Conservation (phyloP, 2,888 invertebrate genomes). For the Caenorhabditis japonica region DNA sequence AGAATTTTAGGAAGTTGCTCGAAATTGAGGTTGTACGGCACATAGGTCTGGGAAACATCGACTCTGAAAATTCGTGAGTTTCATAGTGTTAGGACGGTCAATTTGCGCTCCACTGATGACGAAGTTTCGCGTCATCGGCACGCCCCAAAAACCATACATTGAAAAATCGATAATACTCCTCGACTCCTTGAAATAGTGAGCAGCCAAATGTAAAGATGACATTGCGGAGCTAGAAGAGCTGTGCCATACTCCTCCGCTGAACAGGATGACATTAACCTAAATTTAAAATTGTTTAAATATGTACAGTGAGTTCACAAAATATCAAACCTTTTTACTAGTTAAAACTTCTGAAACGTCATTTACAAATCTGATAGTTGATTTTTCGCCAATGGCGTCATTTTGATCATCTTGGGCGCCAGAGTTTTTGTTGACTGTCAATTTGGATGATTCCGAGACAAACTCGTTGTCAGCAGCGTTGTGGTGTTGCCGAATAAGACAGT, state of each 20-base stretch:
- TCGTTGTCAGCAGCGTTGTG: constrained; percentile 43
- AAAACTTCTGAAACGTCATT: constrained; percentile 11
- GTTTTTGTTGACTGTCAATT: not conserved
- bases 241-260: constrained; percentile 46
- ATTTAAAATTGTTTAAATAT: not conserved
- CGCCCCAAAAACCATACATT: constrained; percentile 27
- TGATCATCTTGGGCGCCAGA: not conserved
- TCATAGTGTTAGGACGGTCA: not conserved
- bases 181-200: constrained; percentile 20
- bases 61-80: constrained; percentile 30
- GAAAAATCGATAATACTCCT: constrained; percentile 24
- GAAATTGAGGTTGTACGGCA: constrained; percentile 47
- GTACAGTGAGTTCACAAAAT: not conserved
- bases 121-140: too few relatives aligned
- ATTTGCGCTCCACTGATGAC: too few relatives aligned
- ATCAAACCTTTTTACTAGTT: constrained; percentile 17
- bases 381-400: constrained; percentile 22
- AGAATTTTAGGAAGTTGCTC: constrained; percentile 45
- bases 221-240: constrained; percentile 30
- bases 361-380: constrained; percentile 12
- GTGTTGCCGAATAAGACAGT: constrained; percentile 47
- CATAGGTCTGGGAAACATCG: constrained; percentile 25
- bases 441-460: constrained; percentile 33
- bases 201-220: constrained; percentile 30
- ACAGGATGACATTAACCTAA: constrained; percentile 43